Conservation (phyloP, 2,113 vertebrate species). For the Buteo buteo region DNA sequence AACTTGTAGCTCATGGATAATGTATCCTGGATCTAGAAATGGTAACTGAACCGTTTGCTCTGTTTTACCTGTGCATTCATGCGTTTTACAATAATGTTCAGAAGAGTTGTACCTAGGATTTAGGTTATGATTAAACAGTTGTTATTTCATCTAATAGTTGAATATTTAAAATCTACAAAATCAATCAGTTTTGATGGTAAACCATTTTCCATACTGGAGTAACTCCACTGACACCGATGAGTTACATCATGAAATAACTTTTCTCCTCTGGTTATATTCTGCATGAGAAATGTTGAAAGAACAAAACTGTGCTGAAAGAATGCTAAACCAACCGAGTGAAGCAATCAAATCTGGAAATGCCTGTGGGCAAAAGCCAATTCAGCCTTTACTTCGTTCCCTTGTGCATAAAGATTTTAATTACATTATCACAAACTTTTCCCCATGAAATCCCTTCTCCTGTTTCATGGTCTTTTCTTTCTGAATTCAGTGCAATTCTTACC, state of each 20-base stretch:
- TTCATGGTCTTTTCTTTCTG: background rate
- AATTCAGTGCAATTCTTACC: background rate
- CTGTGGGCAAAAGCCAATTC: background rate
- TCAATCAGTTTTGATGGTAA: background rate
- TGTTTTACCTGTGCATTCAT: background rate
- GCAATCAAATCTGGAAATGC: constrained; percentile 17
- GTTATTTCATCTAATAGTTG: background rate
- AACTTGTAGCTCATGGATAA: background rate
- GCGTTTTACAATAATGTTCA: background rate
- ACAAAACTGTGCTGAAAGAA: constrained; percentile 1
- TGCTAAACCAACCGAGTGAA: background rate
- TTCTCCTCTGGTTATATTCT: background rate
- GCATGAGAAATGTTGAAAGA: background rate
- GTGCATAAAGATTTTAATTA: constrained; percentile 21
- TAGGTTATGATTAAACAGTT: background rate
- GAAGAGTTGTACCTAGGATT: background rate
- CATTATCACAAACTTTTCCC: background rate
- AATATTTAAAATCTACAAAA: background rate
- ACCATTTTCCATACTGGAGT: background rate
- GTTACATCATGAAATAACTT: background rate
- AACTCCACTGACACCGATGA: background rate
- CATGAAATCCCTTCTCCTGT: background rate
- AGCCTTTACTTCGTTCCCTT: background rate
- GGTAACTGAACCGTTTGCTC: background rate
- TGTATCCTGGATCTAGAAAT: background rate